phyloP scores from a whole-genome alignment of 2,797 vertebrate genomes.

The Sebastes reedi region DNA sequence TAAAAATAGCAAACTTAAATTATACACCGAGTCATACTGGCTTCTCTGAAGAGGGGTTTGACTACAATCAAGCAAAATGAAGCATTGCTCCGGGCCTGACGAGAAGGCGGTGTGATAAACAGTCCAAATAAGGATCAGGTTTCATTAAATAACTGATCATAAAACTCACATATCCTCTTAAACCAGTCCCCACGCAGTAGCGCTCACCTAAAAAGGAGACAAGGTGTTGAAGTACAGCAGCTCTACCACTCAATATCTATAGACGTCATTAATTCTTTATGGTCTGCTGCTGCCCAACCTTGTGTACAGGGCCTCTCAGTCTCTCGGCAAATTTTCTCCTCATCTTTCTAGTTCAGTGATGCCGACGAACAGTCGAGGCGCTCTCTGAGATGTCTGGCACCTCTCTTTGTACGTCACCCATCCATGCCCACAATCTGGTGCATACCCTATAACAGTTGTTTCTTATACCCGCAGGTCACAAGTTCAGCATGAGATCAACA shows the following conservation, averaged over 20 bases:
- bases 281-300: conserved; percentile 62
- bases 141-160: conserved; percentile 36
- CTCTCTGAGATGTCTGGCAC: conserved; percentile 36
- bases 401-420: conserved; percentile 31
- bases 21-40: conserved; percentile 12
- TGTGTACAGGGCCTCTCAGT: conserved; percentile 46
- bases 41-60: conserved; percentile 15
- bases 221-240: conserved; percentile 54
- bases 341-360: conserved; percentile 58
- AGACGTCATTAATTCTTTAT: conserved; percentile 75
- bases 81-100: neutral
- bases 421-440: neutral
- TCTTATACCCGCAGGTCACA: conserved; percentile 60
- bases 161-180: conserved; percentile 38
- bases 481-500: conserved; percentile 74
- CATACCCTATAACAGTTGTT: neutral
- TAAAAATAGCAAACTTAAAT: conserved; percentile 45
- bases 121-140: conserved; percentile 31
- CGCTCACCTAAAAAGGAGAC: conserved; percentile 39
- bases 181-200: conserved; percentile 28
- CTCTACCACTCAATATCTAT: conserved; percentile 58
- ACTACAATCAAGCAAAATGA: neutral
- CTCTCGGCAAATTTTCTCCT: conserved; percentile 54
- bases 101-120: conserved; percentile 12
- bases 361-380: conserved; percentile 50